Percentiles rank a stretch among this genome's conserved stretches.
Evolutionary conservation across 1,140 invertebrate genomes (phyloP).

Genomic region (Conus betulinus): DNA sequence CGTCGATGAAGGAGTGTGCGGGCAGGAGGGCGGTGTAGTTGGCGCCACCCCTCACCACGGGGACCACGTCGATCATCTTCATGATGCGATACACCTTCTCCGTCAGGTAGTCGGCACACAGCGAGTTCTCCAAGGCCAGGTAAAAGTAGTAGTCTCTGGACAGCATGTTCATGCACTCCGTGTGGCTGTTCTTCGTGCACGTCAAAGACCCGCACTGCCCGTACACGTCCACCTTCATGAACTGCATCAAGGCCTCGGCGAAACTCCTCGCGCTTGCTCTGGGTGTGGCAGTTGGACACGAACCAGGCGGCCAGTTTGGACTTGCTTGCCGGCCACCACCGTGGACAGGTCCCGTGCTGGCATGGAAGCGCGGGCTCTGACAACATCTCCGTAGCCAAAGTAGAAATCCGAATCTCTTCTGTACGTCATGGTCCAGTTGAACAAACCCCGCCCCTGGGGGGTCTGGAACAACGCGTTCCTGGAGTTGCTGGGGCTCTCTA

Average conservation of each 20-base stretch:
- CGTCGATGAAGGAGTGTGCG: constrained; percentile 6
- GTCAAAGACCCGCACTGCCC: constrained; percentile 3
- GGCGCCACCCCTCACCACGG: constrained; percentile 33
- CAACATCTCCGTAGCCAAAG: constrained; percentile 39
- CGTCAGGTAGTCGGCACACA: constrained; percentile 36
- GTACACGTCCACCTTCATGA: constrained; percentile 22
- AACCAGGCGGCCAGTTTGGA: constrained; percentile 13
- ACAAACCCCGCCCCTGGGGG: constrained; percentile 60
- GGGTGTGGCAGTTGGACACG: constrained; percentile 6
- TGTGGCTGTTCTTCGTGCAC: background rate
- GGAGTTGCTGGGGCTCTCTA: constrained; percentile 38
- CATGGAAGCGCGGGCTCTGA: background rate
- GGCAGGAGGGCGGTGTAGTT: constrained; percentile 21
- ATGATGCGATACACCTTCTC: constrained; percentile 27
- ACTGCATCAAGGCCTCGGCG: background rate
- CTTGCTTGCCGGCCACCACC: constrained; percentile 6
- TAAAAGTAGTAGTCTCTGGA: constrained; percentile 32
- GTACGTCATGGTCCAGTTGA: constrained; percentile 89
- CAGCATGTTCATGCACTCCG: background rate
- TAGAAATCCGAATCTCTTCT: constrained; percentile 78
- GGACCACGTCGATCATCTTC: constrained; percentile 7
- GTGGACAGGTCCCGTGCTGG: background rate
- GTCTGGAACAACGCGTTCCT: background rate
- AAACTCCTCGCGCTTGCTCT: background rate
- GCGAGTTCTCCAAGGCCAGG: constrained; percentile 36